Base-by-base conservation (phyloP, 2,888 invertebrate genomes). In the Liposcelis brunnea region DNA sequence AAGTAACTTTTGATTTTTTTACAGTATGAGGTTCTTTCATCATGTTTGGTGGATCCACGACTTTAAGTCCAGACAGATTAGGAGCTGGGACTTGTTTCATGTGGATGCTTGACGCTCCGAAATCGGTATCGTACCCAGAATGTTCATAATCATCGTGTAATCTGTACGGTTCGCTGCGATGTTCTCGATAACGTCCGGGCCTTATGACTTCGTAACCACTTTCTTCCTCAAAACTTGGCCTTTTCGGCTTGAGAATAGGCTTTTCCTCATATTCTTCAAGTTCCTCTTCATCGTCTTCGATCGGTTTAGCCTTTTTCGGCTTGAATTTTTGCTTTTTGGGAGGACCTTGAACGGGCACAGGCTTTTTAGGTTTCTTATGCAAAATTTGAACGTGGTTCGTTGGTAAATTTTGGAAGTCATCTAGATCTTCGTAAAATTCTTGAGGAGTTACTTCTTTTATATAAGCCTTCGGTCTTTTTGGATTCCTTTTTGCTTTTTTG, bases 1-100 rank as follows among this genome's bases (percentile, higher is more conserved):
- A 6, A 4, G 4, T 8, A 26, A 8, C 26, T 6, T 26, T 26
- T 8, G 26, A 21, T 19, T 40, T 40, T 18, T 40, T 40, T n/a
- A 6, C 19, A 6, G 18, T 40, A 18, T 40, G 40, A 14, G n/a
- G 10, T 19, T 40, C 40, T 21, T 40, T 40, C 7, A 12, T 5
- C 12, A 40, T n/a, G n/a, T 40, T 11, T 7, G 15, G 40, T 19
- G 15, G 40, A 21, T 40, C 40, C 15, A 18, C 40, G 15, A 18
- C 16, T 12, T 40, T 40, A 6, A 19, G 7, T 26, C 26, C 26
- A 5, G 40, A 16, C 40, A 40, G 21, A 40, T 18, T 40, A 4
- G 40, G 40, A 12, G 40, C 16, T 15, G 40, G 19, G 15, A 40
- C 40, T 19, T 40, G 40, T 19, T 40, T 40, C 40, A 40, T 40